phyloP scores from a whole-genome alignment of 2,797 vertebrate genomes.

The Schizopygopsis pylzovi region DNA sequence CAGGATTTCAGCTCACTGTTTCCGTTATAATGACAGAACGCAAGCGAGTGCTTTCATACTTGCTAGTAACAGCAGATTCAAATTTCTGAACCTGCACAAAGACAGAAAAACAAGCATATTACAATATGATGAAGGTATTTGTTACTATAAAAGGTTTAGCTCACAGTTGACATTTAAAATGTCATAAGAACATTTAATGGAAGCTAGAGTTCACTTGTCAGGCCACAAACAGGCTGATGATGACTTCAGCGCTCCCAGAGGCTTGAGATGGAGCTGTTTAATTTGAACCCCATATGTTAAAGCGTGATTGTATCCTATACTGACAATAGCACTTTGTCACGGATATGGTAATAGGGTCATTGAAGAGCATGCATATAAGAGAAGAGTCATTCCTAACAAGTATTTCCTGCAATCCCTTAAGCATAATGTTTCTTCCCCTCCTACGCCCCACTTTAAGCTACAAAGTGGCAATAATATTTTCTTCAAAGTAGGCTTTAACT shows the following conservation, averaged over 20 bases:
- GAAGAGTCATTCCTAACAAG: constrained; percentile 32
- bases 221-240: constrained; percentile 31
- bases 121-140: constrained; percentile 3
- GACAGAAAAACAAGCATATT: not conserved
- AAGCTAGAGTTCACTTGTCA: constrained; percentile 38
- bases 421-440: constrained; percentile 40
- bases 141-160: constrained; percentile 20
- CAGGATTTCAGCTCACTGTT: not conserved
- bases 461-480: constrained; percentile 46
- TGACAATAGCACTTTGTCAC: constrained; percentile 22
- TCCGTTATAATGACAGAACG: not conserved
- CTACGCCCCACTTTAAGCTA: constrained; percentile 18
- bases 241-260: constrained; percentile 21
- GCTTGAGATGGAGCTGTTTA: constrained; percentile 26
- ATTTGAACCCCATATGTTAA: constrained; percentile 27
- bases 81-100: not conserved
- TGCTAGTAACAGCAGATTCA: not conserved
- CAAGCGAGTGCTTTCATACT: not conserved
- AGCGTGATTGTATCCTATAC: constrained; percentile 12
- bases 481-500: constrained; percentile 9
- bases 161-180: constrained; percentile 32
- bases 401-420: constrained; percentile 37
- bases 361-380: constrained; percentile 22
- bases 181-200: constrained; percentile 29
- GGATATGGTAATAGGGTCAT: constrained; percentile 41